Base-by-base conservation (phyloP, 1,140 invertebrate genomes). In the Lycorma delicatula region DNA sequence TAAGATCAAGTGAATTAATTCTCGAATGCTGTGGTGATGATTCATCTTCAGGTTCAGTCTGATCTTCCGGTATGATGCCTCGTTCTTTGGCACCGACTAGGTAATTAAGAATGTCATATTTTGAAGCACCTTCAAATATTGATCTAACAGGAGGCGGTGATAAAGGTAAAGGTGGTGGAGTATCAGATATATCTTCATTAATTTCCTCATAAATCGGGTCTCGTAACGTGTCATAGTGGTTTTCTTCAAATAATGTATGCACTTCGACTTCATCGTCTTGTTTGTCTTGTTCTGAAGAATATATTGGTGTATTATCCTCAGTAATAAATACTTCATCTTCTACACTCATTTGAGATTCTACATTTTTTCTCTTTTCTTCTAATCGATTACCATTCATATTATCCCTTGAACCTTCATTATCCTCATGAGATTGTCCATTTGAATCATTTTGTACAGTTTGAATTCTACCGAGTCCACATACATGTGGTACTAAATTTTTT, bases 181-280 rank as follows among this genome's bases (percentile, higher is more conserved):
- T 83, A 61, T 64, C 67, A 9, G 61, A 59, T 80, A 78, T 34
- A 22, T 16, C 16, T n/a, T n/a, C n/a, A n/a, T n/a, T n/a, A 50
- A 91, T 89, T 73, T 93, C 89, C 73, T 92, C 89, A 68, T 92
- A 92, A 67, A 92, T 92, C 2, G 88, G 89, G 73, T 92, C 89
- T 2, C 84, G 77, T 25, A 90, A 88, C 18, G 85, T 81, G 67
- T 90, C 88, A 61, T 90, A 89, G 54, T 86, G 81, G 74, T 89
- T 76, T 78, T 88, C 65, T 74, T 79, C 59, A 72, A 75, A 54
- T 74, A 44, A 22, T 16, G 5, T 44, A 20, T 5, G 41, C n/a
- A 50, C 46, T 51, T 57, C 56, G 22, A 50, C 56, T 28, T 55
- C 54, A 31, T 57, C 56, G 11, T 57, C 56, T 23, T 63, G 80